Evolutionary conservation across 2,113 vertebrate species (phyloP).

Genomic region (Globicephala melas): DNA sequence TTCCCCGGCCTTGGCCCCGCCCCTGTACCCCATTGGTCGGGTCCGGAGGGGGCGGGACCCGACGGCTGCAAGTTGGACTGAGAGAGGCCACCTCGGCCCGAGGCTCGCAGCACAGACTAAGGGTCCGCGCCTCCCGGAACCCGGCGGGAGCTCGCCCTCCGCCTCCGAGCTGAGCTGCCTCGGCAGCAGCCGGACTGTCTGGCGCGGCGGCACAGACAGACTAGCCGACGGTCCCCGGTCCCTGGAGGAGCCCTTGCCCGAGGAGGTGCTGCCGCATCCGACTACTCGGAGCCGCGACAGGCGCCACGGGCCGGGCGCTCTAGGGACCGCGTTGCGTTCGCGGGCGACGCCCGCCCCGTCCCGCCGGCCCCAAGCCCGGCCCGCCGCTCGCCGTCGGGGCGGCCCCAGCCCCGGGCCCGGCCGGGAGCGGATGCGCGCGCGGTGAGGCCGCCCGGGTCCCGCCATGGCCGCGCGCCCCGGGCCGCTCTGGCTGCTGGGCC

Average conservation of each 20-base stretch:
- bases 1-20: neutral
- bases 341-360: neutral
- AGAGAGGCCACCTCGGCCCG: no score
- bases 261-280: neutral
- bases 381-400: neutral
- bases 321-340: neutral
- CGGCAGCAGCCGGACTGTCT: neutral
- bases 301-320: neutral
- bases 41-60: neutral
- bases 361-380: neutral
- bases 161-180: neutral
- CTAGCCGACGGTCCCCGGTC: neutral
- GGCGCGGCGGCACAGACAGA: neutral
- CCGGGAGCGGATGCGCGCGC: neutral
- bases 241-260: neutral
- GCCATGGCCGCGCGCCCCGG: constrained; percentile 50
- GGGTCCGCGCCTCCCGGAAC: fast-evolving
- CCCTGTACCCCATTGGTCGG: neutral
- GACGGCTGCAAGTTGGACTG: fast-evolving
- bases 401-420: neutral
- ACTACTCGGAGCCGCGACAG: neutral
- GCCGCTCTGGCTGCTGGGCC: constrained; percentile 54
- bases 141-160: no score
- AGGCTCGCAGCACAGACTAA: fast-evolving
- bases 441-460: constrained; percentile 17